phyloP scores from a whole-genome alignment of 2,888 invertebrate genomes.

The Spodoptera picta region DNA sequence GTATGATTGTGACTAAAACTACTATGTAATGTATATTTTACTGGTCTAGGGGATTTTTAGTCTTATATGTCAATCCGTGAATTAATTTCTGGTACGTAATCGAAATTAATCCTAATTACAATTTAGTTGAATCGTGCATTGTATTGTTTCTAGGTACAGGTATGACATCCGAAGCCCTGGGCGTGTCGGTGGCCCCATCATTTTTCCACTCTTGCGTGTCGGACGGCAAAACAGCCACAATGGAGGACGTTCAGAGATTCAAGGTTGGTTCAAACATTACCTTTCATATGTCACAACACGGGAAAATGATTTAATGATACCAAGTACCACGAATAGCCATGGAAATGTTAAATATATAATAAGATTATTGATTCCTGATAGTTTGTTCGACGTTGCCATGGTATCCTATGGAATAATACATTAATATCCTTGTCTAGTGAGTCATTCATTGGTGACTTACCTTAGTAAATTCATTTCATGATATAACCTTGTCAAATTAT shows the following conservation, averaged over 20 bases:
- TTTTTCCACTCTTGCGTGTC: constrained; percentile 99
- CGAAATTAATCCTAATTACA: too few species aligned
- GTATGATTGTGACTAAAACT: too few species aligned
- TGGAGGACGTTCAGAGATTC: constrained; percentile 98
- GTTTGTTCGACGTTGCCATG: constrained; percentile 56
- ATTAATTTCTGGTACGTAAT: too few species aligned
- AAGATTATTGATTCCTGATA: constrained; percentile 49
- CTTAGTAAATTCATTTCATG: constrained; percentile 5
- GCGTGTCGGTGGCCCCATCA: constrained; percentile 98
- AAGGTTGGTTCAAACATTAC: constrained; percentile 90
- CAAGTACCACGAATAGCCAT: constrained; percentile 16
- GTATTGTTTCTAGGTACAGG: constrained; percentile 90
- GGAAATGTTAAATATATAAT: constrained; percentile 48
- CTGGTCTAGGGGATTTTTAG: too few species aligned
- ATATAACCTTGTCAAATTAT: constrained; percentile 26
- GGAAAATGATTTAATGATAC: constrained; percentile 57
- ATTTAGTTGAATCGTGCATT: constrained; percentile 13
- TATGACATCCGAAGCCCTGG: constrained; percentile 98
- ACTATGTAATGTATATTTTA: too few species aligned
- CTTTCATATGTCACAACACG: constrained; percentile 44
- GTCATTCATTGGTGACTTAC: constrained; percentile 37
- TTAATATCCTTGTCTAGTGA: constrained; percentile 26
- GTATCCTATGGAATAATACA: constrained; percentile 16
- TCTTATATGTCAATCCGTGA: too few species aligned
- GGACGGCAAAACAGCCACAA: constrained; percentile 97